A percentile compares a stretch with the other conserved stretches of the same genome.
These are phyloP conservation scores for Pseudomugil tenellus DNA, from an alignment of 2,797 vertebrate genomes.

Conservation along the genomic window DNA sequence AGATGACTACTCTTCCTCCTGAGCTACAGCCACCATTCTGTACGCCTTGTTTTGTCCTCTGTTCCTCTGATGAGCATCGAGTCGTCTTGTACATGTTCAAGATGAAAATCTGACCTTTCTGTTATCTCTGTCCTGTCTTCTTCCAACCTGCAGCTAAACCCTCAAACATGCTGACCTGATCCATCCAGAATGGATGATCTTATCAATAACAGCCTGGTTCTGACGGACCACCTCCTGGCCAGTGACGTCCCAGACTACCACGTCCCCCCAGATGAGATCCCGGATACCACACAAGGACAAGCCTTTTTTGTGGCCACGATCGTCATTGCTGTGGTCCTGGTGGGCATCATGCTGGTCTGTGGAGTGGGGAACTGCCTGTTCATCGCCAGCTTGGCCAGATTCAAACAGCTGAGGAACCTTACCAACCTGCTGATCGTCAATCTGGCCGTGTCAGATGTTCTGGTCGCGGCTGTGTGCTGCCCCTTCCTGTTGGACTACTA, in stretches of 20 bases:
- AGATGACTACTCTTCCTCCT: too few relatives aligned
- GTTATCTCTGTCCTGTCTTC: not conserved
- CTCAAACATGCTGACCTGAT: conserved; percentile 24
- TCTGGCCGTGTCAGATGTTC: conserved; percentile 92
- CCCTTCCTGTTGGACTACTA: conserved; percentile 98
- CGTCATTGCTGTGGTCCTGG: conserved; percentile 86
- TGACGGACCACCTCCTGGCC: conserved; percentile 65
- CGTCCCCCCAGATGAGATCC: conserved; percentile 83
- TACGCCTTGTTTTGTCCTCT: too few relatives aligned
- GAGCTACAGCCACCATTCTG: too few relatives aligned
- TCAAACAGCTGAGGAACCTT: conserved; percentile 91
- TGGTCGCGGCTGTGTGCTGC: conserved; percentile 92
- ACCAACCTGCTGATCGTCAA: conserved; percentile 94
- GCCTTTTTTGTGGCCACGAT: conserved; percentile 90
- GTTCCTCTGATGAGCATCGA: not conserved
- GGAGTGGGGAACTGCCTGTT: conserved; percentile 93
- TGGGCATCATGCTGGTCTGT: conserved; percentile 91
- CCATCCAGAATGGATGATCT: conserved; percentile 36
- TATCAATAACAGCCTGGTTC: conserved; percentile 34
- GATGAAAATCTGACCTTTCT: not conserved
- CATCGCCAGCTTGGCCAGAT: conserved; percentile 87
- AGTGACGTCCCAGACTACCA: conserved; percentile 83
- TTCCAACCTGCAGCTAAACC: conserved; percentile 1
- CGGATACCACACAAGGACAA: conserved; percentile 86
- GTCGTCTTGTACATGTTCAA: not conserved